Evolutionary conservation across 2,113 vertebrate genomes (phyloP), one percentile per base, ranked within the genome.

Genomic region (Poicephalus gulielmi): DNA sequence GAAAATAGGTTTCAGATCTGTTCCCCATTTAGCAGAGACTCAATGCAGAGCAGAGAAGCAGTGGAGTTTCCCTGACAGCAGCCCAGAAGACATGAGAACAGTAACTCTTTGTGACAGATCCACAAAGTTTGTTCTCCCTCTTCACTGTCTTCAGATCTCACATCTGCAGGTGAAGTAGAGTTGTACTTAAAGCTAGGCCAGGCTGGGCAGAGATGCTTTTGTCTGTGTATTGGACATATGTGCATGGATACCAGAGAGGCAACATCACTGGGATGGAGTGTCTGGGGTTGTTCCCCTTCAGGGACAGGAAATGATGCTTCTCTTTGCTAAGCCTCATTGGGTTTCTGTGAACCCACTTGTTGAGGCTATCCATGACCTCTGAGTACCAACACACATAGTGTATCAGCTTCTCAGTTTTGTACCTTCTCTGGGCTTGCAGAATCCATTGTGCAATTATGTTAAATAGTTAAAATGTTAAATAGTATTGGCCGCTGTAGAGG

Each of bases 201-300:
- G 27, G 17, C 39, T 64, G 13, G 10, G 47, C 35, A 66, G 46
- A 53, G 50, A 5, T 25, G 19, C 3, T 69, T 4, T n/a, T 55
- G 3, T 46, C 28, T 44, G 1, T 14, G 5, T n/a, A 57, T 22
- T 18, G 12, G 19, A 22, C 22, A 22, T 24, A 7, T 28, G 5
- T 23, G 5, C 7, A 2, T 4, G 11, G 37, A 10, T 28, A 31
- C 11, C 39, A 77, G 33, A 68, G 20, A 30, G 27, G 6, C 2
- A 31, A 53, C 1, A 1, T 14, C 31, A 25, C 14, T 35, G 5
- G 2, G 1, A 2, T 14, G 14, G 6, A 71, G 1, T 28, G 7
- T 24, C 7, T 31, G 23, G 7, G 0, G 2, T 37, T 39, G 3
- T 20, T 90, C 13, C 1, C 31, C 6, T 4, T 7, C 4, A 28